Base-by-base conservation (phyloP, 2,888 invertebrate genomes). In the Stenotaenia linearis region DNA sequence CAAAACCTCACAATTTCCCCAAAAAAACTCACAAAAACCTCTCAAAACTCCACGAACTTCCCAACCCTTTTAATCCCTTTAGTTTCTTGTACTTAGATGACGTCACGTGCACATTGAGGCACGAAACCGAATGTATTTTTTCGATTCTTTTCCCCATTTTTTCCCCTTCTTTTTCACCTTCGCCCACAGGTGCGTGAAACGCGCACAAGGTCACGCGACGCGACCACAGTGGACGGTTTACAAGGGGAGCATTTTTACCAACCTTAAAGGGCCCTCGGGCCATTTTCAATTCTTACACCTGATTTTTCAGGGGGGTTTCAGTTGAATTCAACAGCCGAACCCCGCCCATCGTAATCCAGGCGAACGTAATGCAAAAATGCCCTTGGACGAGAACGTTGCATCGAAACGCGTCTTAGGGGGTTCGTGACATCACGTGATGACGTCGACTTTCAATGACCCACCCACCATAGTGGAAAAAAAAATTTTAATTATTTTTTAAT, bases 121-220 rank as follows among this genome's bases (percentile, higher is more conserved):
- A 45, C 45, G 45, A 45, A 45, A 18, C 12, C 15, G 61, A 61
- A 9, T 7, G 25, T 25, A 6, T 12, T 61, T 61, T 61, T 25
- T 61, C 15, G 4, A 21, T 21, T 23, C 6, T 56, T 56, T 56
- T 56, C 4, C 21, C 25, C 15, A 56, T 21, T 56, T 56, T 56
- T 56, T 25, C 1, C 25, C 2, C 23, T 56, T 56, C 12, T 61
- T 61, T 61, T 61, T 61, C 61, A 61, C 61, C 61, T 61, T 61
- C 61, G 61, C 61, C 61, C 61, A 61, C 61, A 61, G 61, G 61
- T 61, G 61, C 61, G 61, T 61, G 61, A 61, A 61, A 61, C 61
- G 61, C 61, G 61, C 61, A 61, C 61, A 61, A 61, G 61, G 61
- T 61, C 61, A 61, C 25, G 61, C 61, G 61, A 61, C 61, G 61